These are phyloP conservation scores for Lamproptera curius DNA, from an alignment of 2,888 invertebrate species.

Conservation along the genomic window DNA sequence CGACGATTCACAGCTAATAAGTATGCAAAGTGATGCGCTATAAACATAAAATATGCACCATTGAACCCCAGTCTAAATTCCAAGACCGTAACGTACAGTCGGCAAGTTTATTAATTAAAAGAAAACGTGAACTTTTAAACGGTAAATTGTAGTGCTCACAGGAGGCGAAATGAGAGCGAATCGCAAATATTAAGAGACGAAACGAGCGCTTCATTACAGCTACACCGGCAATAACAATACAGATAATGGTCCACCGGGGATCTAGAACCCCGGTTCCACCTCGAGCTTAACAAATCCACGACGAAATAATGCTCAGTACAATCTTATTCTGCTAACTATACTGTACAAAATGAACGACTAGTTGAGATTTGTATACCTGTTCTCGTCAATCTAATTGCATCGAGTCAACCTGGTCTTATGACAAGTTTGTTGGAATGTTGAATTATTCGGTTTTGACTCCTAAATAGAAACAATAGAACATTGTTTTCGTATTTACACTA, in stretches of 20 bases:
- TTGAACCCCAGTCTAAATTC: slow-evolving; percentile 39
- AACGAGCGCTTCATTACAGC: slow-evolving; percentile 74
- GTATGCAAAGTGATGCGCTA: slow-evolving; percentile 54
- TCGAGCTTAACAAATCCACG: no score
- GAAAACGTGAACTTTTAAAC: slow-evolving; percentile 47
- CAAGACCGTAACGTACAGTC: slow-evolving; percentile 21
- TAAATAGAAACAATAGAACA: no score
- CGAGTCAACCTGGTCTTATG: no score
- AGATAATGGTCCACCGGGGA: slow-evolving; percentile 66
- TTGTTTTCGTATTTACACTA: no score
- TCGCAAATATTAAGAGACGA: slow-evolving; percentile 68
- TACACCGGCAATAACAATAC: slow-evolving; percentile 75
- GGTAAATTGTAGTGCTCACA: slow-evolving; percentile 60
- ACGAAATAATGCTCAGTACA: no score
- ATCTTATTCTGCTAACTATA: no score
- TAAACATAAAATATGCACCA: slow-evolving; percentile 51
- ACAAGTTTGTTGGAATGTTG: no score
- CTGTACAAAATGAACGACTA: no score
- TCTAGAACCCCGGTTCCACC: slow-evolving; percentile 62
- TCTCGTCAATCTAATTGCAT: no score
- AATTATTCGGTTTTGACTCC: no score
- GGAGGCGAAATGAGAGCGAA: slow-evolving; percentile 60
- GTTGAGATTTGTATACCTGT: no score
- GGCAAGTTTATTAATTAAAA: slow-evolving; percentile 58
- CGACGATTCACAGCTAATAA: no score